Conservation (phyloP, 2,888 invertebrate genomes). For the Acanthosepion esculentum region DNA sequence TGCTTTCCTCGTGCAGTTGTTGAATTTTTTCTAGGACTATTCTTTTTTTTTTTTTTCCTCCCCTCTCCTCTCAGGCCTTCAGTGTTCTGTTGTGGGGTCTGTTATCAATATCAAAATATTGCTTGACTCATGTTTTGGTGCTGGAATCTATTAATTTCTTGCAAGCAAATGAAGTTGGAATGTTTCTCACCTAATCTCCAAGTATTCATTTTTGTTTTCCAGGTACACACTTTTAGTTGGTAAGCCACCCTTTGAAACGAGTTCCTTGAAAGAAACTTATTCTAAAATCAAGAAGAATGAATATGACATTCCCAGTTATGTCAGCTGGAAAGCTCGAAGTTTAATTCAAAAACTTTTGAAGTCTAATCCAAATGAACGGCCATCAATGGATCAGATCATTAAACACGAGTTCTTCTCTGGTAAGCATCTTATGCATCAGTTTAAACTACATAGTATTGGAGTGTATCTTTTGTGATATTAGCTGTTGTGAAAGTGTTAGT, state of each 20-base stretch:
- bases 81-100: too few relatives aligned
- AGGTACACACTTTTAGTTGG: constrained; percentile 94
- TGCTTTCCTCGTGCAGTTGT: too few relatives aligned
- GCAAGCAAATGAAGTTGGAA: neutral
- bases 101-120: neutral
- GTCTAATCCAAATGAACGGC: constrained; percentile 76
- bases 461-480: too few relatives aligned
- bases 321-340: constrained; percentile 68
- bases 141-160: neutral
- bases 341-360: constrained; percentile 76
- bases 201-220: constrained; percentile 34
- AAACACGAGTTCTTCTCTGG: constrained; percentile 73
- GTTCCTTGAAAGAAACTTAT: constrained; percentile 95
- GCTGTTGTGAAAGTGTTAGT: too few relatives aligned
- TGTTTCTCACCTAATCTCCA: neutral
- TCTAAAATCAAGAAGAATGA: constrained; percentile 94
- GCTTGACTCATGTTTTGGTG: neutral
- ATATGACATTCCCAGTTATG: constrained; percentile 81
- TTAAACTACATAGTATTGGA: too few relatives aligned
- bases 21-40: too few relatives aligned
- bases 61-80: too few relatives aligned
- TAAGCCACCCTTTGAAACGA: constrained; percentile 98
- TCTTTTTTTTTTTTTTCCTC: too few relatives aligned
- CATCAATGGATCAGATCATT: constrained; percentile 75
- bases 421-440: constrained; percentile 49